Percentiles rank a stretch among this genome's conserved stretches.
Conservation (phyloP, 2,113 vertebrate species). For the Cairina moschata region DNA sequence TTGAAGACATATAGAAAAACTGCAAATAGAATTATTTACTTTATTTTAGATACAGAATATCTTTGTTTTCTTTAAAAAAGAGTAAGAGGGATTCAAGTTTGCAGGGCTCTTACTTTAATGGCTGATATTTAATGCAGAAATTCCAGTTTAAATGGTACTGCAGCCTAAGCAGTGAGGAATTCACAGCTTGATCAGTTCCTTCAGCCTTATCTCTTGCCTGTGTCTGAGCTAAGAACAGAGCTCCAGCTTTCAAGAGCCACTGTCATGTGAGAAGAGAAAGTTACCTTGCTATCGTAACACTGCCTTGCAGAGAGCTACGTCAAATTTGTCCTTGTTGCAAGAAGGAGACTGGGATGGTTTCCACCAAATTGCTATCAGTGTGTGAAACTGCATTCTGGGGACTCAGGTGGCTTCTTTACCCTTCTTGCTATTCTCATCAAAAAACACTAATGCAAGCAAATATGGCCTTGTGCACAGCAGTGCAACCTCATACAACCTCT, state of each 20-base stretch:
- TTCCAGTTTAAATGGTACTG: neutral
- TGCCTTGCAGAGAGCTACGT: neutral
- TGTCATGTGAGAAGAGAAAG: neutral
- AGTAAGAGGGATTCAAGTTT: neutral
- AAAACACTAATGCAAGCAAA: neutral
- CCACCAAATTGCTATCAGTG: neutral
- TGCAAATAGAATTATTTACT: neutral
- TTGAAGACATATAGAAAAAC: neutral
- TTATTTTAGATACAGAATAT: neutral
- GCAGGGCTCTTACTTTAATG: neutral
- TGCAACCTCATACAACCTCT: neutral
- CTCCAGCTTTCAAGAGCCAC: neutral
- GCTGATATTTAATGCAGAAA: neutral
- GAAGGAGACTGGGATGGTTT: neutral
- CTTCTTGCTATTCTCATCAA: neutral
- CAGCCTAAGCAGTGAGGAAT: constrained; percentile 12
- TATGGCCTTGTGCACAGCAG: neutral
- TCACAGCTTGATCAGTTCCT: neutral
- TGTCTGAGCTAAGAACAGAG: neutral
- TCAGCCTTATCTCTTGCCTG: neutral
- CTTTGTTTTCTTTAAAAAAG: neutral
- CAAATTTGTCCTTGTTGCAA: neutral
- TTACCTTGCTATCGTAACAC: neutral
- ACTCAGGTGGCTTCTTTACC: neutral
- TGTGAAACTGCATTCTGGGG: neutral